Percentiles rank a stretch among this genome's conserved stretches.
Conservation (phyloP, 2,888 invertebrate genomes). For the Polydrusus pterygomalis region DNA sequence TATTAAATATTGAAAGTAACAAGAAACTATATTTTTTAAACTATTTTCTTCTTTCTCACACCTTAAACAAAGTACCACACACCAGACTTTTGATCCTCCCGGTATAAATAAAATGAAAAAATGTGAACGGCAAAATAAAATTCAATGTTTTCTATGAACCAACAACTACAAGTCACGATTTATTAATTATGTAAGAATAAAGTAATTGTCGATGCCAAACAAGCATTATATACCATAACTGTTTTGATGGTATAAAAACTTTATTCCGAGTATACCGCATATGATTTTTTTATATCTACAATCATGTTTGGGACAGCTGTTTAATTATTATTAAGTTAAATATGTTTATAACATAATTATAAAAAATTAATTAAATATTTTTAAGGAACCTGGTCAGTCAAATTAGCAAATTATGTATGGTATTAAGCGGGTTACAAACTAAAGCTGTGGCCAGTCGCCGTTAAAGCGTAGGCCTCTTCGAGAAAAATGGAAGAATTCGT, state of each 20-base stretch:
- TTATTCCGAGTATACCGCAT: not conserved
- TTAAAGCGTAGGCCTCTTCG: too few species aligned
- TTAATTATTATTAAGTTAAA: not conserved
- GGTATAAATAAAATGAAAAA: too few species aligned
- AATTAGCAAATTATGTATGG: not conserved
- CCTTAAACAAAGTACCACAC: too few species aligned
- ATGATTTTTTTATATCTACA: not conserved
- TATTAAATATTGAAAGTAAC: too few species aligned
- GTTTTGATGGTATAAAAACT: not conserved
- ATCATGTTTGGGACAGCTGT: not conserved
- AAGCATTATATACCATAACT: not conserved
- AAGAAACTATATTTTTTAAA: too few species aligned
- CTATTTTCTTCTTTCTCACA: too few species aligned
- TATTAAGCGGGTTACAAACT: too few species aligned
- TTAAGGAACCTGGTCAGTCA: not conserved
- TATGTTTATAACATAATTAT: not conserved
- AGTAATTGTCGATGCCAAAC: not conserved
- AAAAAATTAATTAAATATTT: not conserved
- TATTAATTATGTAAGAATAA: slow-evolving; percentile 1
- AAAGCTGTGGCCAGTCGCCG: too few species aligned
- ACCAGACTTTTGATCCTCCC: too few species aligned
- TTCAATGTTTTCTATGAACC: slow-evolving; percentile 9
- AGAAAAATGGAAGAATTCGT: too few species aligned
- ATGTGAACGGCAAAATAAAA: not conserved
- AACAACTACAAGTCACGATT: slow-evolving; percentile 1